These are phyloP conservation scores for Megamerina dolium DNA, from an alignment of 2,888 invertebrate species.

Conservation along the genomic window DNA sequence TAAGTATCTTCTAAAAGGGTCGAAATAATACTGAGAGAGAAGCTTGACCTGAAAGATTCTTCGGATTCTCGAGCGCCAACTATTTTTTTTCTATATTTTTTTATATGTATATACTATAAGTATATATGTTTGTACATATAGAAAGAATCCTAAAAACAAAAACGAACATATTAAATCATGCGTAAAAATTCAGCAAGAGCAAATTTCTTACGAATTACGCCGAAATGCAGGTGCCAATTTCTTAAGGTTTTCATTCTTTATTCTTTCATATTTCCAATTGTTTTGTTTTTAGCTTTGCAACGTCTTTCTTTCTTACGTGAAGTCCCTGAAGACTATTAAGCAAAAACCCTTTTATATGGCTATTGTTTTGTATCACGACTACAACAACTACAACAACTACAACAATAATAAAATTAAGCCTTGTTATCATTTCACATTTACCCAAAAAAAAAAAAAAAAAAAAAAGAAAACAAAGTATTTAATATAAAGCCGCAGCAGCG, in stretches of 20 bases:
- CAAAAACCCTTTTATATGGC: background rate
- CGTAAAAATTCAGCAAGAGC: conserved; percentile 7
- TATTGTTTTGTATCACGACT: background rate
- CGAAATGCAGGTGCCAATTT: conserved; percentile 13
- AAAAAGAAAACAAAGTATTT: conserved; percentile 3
- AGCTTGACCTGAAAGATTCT: too few species aligned
- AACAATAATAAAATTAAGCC: conserved; percentile 19
- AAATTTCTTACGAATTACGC: conserved; percentile 10
- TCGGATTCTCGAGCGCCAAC: too few species aligned
- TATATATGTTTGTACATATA: too few species aligned
- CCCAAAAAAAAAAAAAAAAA: conserved; percentile 19
- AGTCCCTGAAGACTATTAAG: conserved; percentile 1
- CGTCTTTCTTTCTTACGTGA: background rate
- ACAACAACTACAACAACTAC: background rate
- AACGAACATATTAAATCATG: conserved; percentile 14
- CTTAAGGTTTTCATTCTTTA: too few species aligned
- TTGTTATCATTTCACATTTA: conserved; percentile 42
- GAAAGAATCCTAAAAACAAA: too few species aligned
- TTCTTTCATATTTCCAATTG: too few species aligned
- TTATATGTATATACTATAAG: too few species aligned
- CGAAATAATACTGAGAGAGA: too few species aligned
- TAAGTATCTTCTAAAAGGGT: too few species aligned
- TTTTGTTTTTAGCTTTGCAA: too few species aligned
- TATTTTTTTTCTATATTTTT: too few species aligned
- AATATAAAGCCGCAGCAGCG: conserved; percentile 16